Evolutionary conservation across 2,888 invertebrate species (phyloP).

Genomic region (Sicus ferrugineus): DNA sequence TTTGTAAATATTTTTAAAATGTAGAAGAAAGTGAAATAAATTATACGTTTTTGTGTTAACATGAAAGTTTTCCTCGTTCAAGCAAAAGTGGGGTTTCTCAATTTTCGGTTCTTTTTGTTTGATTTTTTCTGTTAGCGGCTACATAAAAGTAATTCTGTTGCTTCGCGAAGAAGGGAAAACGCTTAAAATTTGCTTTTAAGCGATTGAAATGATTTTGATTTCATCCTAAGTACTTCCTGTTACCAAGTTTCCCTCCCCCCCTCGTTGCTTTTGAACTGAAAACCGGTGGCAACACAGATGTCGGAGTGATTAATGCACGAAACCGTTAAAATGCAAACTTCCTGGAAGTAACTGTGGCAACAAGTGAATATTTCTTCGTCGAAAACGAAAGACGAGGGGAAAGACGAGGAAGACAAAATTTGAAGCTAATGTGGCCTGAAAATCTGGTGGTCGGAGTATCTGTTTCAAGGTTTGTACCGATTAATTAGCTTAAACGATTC

Average conservation of each 20-base stretch:
- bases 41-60: constrained; percentile 32
- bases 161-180: too few relatives aligned
- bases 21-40: background rate
- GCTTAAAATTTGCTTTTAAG: too few relatives aligned
- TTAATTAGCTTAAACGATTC: constrained; percentile 4
- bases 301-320: background rate
- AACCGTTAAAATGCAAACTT: background rate
- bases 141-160: too few relatives aligned
- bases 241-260: too few relatives aligned
- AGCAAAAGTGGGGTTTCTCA: too few relatives aligned
- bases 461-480: background rate
- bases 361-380: background rate
- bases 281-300: background rate
- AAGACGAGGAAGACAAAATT: too few relatives aligned
- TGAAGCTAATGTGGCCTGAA: background rate
- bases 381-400: too few relatives aligned
- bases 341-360: background rate
- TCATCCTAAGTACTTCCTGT: too few relatives aligned
- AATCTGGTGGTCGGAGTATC: background rate
- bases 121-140: too few relatives aligned
- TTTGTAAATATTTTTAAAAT: constrained; percentile 33
- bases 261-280: too few relatives aligned
- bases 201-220: too few relatives aligned
- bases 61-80: background rate
- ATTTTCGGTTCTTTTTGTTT: too few relatives aligned